These are phyloP conservation scores for Eilema depressum DNA, from an alignment of 2,888 invertebrate species.

Conservation along the genomic window DNA sequence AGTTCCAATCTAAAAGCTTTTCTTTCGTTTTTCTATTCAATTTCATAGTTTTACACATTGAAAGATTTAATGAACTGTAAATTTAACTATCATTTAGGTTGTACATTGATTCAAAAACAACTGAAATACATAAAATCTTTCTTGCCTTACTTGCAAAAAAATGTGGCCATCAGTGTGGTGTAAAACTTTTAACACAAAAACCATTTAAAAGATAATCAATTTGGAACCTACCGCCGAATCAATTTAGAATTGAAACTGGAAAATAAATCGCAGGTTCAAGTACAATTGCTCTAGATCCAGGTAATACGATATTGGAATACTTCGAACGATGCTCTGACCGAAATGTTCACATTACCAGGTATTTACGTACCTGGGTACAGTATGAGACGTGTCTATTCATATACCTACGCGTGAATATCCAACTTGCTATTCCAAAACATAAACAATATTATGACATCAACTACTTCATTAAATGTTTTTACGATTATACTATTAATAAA, in stretches of 20 bases:
- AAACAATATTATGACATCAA: slow-evolving; percentile 33
- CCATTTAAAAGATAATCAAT: slow-evolving; percentile 46
- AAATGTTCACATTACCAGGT: slow-evolving; percentile 43
- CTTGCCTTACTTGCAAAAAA: slow-evolving; percentile 7
- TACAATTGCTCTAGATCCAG: slow-evolving; percentile 35
- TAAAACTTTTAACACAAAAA: slow-evolving; percentile 44
- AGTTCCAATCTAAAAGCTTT: too few relatives aligned
- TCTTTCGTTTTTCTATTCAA: too few relatives aligned
- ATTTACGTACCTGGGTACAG: slow-evolving; percentile 20
- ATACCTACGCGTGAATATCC: background rate
- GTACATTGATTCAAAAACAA: background rate
- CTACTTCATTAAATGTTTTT: slow-evolving; percentile 40
- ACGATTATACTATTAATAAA: slow-evolving; percentile 42
- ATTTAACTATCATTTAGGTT: background rate
- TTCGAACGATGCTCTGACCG: slow-evolving; percentile 35
- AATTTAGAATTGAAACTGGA: slow-evolving; percentile 50
- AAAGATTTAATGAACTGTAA: too few relatives aligned
- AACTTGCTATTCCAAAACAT: slow-evolving; percentile 23
- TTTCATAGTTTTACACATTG: too few relatives aligned
- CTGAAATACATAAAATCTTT: background rate
- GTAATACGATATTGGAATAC: slow-evolving; percentile 48
- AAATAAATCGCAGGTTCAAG: slow-evolving; percentile 54
- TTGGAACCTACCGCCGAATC: slow-evolving; percentile 47
- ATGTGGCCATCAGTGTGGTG: slow-evolving; percentile 17
- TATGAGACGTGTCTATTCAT: slow-evolving; percentile 20